Base-by-base conservation (phyloP, 2,113 vertebrate species). In the Nyctibius bracteatus region DNA sequence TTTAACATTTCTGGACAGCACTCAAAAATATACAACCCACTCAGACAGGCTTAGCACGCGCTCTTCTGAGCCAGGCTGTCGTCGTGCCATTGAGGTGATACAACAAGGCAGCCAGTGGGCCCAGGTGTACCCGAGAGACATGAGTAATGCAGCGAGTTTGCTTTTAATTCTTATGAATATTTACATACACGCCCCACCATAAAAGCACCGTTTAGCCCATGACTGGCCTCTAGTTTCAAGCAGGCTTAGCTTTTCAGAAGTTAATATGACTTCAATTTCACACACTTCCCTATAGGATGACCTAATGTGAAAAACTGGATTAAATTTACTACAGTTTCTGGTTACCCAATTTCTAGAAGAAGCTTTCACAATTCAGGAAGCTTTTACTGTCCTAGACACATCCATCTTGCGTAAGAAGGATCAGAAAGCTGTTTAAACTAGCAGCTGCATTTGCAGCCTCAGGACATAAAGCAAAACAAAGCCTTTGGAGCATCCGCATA, bases 1-100 rank as follows among this genome's bases (percentile, higher is more conserved):
- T 96, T 96, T 95, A 93, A 94, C 92, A 88, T 71, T 93, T 96
- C 94, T 97, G 94, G 95, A 95, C 57, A 86, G 59, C 52, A 47
- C 65, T 91, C 80, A 70, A 39, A 93, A 88, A 92, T 67, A 96
- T 3, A 74, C 43, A 90, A 33, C 68, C 72, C 90, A 75, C 77
- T 85, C 81, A 81, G 89, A 80, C 86, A 44, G 46, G 33, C 65
- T 91, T 25, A 80, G 70, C 58, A 89, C 4, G 1, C 10, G 6
- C 57, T 67, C 78, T 23, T 80, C 27, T 35, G 41, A 92, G 75
- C 70, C 92, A n/a, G 80, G 47, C 65, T 65, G 81, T 18, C 4
- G 2, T 7, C 0, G 1, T 18, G 47, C 37, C 59, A 18, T 5
- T 2, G 4, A 73, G 21, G 37, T 0, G 0, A 52, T 2, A 58